phyloP scores from a whole-genome alignment of 2,113 vertebrate species.

The Prietella phreatophila region DNA sequence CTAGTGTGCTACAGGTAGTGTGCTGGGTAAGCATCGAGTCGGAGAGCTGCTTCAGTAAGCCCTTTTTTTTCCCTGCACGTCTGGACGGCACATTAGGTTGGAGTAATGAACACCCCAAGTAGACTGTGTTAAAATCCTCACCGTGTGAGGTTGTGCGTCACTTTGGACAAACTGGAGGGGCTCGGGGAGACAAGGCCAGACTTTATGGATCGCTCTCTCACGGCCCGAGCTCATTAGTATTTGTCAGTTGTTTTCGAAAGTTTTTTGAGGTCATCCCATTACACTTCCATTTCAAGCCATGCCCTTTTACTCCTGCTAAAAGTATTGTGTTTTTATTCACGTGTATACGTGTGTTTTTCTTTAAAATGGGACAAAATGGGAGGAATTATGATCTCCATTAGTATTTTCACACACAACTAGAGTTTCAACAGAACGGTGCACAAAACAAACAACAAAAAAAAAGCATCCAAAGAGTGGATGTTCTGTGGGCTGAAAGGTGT shows the following conservation, averaged over 20 bases:
- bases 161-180: conserved; percentile 5
- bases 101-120: conserved; percentile 46
- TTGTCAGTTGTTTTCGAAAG: conserved; percentile 34
- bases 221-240: conserved; percentile 1
- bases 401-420: not conserved
- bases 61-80: conserved; percentile 34
- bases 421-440: not conserved
- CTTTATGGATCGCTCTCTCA: not conserved
- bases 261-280: not conserved
- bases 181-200: conserved; percentile 21
- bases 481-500: too few species aligned
- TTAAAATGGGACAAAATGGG: not conserved
- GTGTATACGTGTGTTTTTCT: not conserved
- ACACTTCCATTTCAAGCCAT: not conserved
- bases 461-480: not conserved
- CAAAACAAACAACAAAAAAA: not conserved
- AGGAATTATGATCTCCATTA: not conserved
- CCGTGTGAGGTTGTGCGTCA: conserved; percentile 12
- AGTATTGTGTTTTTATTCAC: not conserved
- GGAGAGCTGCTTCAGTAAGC: conserved; percentile 47
- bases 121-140: conserved; percentile 39
- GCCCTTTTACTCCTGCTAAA: not conserved
- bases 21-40: conserved; percentile 19
- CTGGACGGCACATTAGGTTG: conserved; percentile 55
- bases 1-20: conserved; percentile 53